Base-by-base conservation (phyloP, 2,113 vertebrate species). In the Centrocercus urophasianus region DNA sequence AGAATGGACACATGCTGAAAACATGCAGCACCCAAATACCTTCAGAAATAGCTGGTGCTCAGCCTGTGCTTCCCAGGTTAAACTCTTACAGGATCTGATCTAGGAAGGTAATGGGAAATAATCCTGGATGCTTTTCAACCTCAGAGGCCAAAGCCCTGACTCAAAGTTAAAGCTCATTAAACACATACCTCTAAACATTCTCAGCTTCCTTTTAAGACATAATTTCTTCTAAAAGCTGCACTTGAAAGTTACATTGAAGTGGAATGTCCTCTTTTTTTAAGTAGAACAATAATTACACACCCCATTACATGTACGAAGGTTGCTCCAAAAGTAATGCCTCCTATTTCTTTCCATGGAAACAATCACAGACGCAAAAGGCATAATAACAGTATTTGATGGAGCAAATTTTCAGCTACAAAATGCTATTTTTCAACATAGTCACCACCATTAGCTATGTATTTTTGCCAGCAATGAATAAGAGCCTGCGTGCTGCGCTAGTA, bases 211-310 rank as follows among this genome's bases (percentile, higher is more conserved):
- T 94, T 84, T 83, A 92, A 96, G 93, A 95, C 61, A 86, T 0
- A 0, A 7, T 85, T 74, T 83, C 88, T 90, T 38, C 75, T 90
- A 83, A 91, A 93, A 96, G 82, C 79, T 90, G 93, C 66, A 67
- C 61, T 86, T 84, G 67, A 90, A 95, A 96, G 77, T 86, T 77
- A 82, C 65, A 57, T 2, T 77, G 81, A 93, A 95, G 60, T 94
- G 90, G 95, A 97, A 96, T 83, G 91, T 91, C 74, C 88, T 71
- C 67, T 92, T 88, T 77, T 71, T 90, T 94, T 76, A 81, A 77
- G 75, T 6, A 89, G 82, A 77, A 83, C 83, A 84, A 72, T 92
- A 88, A 95, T 94, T 86, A 92, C 2, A 6, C 25, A 88, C 75
- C 79, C 72, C 78, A 82, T 91, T 92, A 90, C 45, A 66, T 22